Conservation (phyloP, 1,140 invertebrate species). For the Caenorhabditis brenneri region DNA sequence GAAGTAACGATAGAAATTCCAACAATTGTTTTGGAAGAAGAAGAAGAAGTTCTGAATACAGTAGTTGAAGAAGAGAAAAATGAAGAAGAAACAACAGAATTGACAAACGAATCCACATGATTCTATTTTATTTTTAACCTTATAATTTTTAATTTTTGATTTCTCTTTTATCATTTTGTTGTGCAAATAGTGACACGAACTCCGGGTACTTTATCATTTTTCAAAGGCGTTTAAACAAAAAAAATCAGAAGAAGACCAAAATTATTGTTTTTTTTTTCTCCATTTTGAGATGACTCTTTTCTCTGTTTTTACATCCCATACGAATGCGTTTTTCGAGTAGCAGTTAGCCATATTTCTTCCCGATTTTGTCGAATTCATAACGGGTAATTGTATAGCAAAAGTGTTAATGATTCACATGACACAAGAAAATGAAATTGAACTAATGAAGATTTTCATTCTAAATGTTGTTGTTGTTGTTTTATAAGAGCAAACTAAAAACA, state of each 20-base stretch:
- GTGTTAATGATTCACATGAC: not conserved
- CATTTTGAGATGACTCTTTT: not conserved
- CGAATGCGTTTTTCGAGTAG: slow-evolving; percentile 30
- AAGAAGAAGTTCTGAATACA: not conserved
- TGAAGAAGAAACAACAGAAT: slow-evolving; percentile 18
- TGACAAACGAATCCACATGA: not conserved
- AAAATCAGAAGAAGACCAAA: slow-evolving; percentile 13
- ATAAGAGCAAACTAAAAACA: too few species aligned
- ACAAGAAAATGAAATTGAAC: slow-evolving; percentile 2
- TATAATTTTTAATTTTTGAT: not conserved
- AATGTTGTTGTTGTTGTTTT: not conserved
- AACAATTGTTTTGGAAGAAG: not conserved
- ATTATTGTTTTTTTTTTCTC: not conserved
- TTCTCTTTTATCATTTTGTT: not conserved
- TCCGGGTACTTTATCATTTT: not conserved
- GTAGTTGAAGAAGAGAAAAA: too few species aligned
- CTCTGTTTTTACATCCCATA: slow-evolving; percentile 5
- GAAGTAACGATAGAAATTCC: slow-evolving; percentile 19
- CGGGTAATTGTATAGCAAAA: slow-evolving; percentile 7
- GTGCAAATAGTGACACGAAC: slow-evolving; percentile 25
- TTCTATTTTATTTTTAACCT: not conserved
- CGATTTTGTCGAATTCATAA: slow-evolving; percentile 35
- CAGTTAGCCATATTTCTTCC: slow-evolving; percentile 32
- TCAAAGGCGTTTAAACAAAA: not conserved
- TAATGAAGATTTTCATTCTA: slow-evolving; percentile 8